phyloP scores from a whole-genome alignment of 1,140 invertebrate genomes.

The Bombus confusus region DNA sequence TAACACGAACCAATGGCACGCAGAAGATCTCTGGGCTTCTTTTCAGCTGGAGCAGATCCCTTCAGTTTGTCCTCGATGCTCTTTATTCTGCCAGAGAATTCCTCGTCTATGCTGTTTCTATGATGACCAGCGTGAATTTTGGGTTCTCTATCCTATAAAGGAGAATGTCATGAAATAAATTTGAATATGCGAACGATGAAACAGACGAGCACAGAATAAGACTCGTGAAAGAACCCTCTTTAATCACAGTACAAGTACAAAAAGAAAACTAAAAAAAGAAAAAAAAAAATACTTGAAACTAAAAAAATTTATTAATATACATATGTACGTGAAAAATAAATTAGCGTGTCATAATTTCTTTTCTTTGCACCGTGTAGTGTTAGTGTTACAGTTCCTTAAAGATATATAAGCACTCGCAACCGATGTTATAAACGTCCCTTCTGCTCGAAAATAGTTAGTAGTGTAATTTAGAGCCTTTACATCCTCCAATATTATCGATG shows the following conservation, averaged over 20 bases:
- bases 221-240: slow-evolving; percentile 28
- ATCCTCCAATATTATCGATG: slow-evolving; percentile 1
- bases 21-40: slow-evolving; percentile 93
- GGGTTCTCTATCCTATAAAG: slow-evolving; percentile 86
- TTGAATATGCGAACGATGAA: not conserved
- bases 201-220: slow-evolving; percentile 1
- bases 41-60: slow-evolving; percentile 84
- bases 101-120: slow-evolving; percentile 84
- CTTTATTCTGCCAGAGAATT: slow-evolving; percentile 88
- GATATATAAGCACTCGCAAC: slow-evolving; percentile 15
- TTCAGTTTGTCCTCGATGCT: slow-evolving; percentile 87
- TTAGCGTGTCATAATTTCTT: not conserved
- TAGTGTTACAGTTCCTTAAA: slow-evolving; percentile 21
- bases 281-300: not conserved
- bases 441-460: slow-evolving; percentile 25
- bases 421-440: slow-evolving; percentile 8
- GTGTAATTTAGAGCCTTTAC: not conserved
- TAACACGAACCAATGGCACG: slow-evolving; percentile 87
- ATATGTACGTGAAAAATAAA: not conserved
- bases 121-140: slow-evolving; percentile 84
- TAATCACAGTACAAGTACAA: slow-evolving; percentile 4
- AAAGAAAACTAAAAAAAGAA: not conserved
- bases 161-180: slow-evolving; percentile 16
- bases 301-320: slow-evolving; percentile 28
- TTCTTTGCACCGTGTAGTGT: not conserved